These are phyloP conservation scores for Sebastes minor DNA, from an alignment of 2,797 vertebrate species.

Conservation along the genomic window DNA sequence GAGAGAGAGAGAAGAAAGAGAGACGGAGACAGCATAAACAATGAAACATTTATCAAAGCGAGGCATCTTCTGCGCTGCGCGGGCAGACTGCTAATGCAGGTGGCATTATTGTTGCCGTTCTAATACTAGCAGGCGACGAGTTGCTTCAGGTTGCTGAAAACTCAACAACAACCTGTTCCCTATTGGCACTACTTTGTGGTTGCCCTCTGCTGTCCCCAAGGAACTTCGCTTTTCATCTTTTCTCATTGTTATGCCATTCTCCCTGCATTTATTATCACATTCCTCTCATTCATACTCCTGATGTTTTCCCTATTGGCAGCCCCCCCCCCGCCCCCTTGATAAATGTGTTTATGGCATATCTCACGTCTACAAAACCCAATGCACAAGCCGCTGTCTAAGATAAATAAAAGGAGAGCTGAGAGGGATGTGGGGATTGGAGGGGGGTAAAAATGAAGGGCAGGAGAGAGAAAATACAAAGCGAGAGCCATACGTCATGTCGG, in stretches of 20 bases:
- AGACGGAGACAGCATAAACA: conserved; percentile 47
- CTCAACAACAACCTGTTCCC: conserved; percentile 37
- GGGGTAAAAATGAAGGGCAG: conserved; percentile 53
- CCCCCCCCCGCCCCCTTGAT: conserved; percentile 36
- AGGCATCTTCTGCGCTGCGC: conserved; percentile 12
- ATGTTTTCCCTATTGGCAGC: conserved; percentile 55
- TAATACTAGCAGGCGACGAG: neutral
- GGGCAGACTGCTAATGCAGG: conserved; percentile 61
- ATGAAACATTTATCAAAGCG: conserved; percentile 72
- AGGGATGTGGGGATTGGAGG: neutral
- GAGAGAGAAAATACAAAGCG: conserved; percentile 36
- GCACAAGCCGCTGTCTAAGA: conserved; percentile 50
- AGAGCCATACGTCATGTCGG: conserved; percentile 70
- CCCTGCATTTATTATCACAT: conserved; percentile 47
- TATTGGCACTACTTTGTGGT: conserved; percentile 10
- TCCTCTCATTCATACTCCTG: conserved; percentile 47
- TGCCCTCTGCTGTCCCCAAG: conserved; percentile 3
- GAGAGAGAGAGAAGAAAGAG: conserved; percentile 19
- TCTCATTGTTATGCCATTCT: conserved; percentile 35
- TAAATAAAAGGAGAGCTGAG: conserved; percentile 59
- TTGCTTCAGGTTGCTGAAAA: neutral
- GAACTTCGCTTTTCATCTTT: neutral
- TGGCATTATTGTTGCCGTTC: conserved; percentile 45
- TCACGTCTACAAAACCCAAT: conserved; percentile 33
- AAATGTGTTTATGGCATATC: conserved; percentile 65